A percentile compares a stretch with the other conserved stretches of the same genome.
phyloP scores from a whole-genome alignment of 2,113 vertebrate genomes.

The Butastur rufipennis region DNA sequence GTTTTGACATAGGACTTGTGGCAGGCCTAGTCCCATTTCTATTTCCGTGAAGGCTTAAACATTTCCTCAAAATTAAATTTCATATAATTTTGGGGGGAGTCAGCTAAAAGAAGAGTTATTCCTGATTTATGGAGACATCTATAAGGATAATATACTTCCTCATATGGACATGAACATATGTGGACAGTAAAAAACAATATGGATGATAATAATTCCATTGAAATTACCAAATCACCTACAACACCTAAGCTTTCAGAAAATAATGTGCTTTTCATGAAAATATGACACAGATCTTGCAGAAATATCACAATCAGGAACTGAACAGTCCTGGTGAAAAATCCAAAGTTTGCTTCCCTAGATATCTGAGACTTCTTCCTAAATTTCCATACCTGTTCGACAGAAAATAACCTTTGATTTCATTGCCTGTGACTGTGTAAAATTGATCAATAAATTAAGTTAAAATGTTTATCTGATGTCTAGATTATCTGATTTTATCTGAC shows the following conservation, averaged over 20 bases:
- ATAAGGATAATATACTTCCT: background rate
- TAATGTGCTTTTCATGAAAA: background rate
- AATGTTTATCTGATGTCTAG: background rate
- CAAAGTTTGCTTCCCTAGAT: background rate
- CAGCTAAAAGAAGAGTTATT: background rate
- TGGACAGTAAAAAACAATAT: background rate
- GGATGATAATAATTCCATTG: background rate
- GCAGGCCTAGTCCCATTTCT: background rate
- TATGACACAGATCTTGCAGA: background rate
- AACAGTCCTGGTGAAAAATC: rapidly evolving
- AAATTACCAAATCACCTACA: background rate
- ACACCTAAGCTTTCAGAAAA: background rate
- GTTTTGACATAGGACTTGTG: background rate
- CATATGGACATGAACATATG: background rate
- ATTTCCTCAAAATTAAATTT: background rate
- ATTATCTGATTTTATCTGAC: background rate
- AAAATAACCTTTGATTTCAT: background rate
- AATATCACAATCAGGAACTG: background rate
- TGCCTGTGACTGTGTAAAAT: background rate
- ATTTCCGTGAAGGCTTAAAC: background rate
- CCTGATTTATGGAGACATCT: background rate
- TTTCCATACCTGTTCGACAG: background rate
- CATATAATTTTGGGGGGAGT: background rate
- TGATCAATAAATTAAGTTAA: background rate
- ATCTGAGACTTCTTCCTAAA: background rate